Evolutionary conservation across 2,797 vertebrate species (phyloP).

Genomic region (Eulemur mongoz): DNA sequence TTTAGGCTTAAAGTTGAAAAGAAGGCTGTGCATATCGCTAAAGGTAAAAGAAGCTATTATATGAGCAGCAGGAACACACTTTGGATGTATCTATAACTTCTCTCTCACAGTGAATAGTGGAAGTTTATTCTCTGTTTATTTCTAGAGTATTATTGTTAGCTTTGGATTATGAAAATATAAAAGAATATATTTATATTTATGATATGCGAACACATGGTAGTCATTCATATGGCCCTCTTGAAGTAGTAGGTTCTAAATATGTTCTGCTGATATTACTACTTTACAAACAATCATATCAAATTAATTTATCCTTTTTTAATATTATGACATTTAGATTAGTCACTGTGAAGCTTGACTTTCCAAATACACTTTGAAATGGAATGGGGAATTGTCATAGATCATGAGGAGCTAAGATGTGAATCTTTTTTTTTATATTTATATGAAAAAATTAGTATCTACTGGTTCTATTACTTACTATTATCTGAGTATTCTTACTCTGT

Average conservation of each 20-base stretch:
- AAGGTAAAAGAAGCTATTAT: neutral
- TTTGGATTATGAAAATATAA: neutral
- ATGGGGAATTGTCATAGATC: neutral
- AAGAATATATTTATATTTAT: neutral
- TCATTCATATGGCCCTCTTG: neutral
- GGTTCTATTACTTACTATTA: neutral
- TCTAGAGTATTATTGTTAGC: neutral
- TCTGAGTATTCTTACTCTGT: neutral
- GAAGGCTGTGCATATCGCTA: neutral
- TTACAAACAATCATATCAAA: neutral
- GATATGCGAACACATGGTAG: neutral
- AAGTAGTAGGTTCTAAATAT: neutral
- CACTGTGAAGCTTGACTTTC: neutral
- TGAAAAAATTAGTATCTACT: neutral
- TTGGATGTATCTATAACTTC: neutral
- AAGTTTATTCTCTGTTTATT: neutral
- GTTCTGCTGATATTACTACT: neutral
- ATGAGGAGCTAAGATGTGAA: neutral
- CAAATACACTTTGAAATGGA: neutral
- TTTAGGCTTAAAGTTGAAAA: neutral
- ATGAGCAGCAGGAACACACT: neutral
- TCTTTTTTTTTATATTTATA: neutral
- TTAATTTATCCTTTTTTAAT: neutral
- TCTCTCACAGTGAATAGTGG: neutral
- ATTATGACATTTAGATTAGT: neutral